Base-by-base conservation (phyloP, 2,888 invertebrate species). In the Meiosimyza decipiens region DNA sequence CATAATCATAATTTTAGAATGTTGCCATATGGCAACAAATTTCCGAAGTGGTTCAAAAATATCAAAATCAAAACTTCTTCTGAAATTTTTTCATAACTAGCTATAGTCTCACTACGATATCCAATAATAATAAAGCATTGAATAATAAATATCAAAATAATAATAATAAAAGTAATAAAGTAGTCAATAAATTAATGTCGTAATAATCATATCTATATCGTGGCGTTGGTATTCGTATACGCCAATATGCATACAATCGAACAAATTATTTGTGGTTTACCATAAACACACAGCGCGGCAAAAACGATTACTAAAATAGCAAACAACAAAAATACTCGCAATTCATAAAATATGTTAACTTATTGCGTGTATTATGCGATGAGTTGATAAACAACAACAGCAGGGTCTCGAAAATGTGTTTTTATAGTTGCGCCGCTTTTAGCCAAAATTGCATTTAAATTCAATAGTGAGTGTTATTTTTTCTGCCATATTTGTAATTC, bases 131-230 rank as follows among this genome's bases (percentile, higher is more conserved):
- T 40, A 40, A 40, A 40, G 40, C 9, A 40, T 9, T 40, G 9
- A 40, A 40, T 40, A 28, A 28, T 28, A 28, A 28, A 40, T 40
- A 40, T 1, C 40, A 40, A 40, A 40, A 40, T 40, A 40, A 6
- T 40, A 40, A 40, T 40, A 71, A 71, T 60, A 57, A 28, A 13
- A 49, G 54, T 6, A 65, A 71, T 69, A 73, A 75, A 71, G 67
- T 74, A 72, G 70, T 62, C 33, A 60, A 73, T 75, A 71, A 75
- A 73, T 75, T 65, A 71, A 51, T 51, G 40, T 51, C 40, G 55
- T 52, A 74, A 70, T 72, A 71, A 72, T 52, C 55, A 60, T 72
- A 55, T 62, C 70, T 54, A 70, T 22, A 47, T 55, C n/a, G 13
- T 54, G 55, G 63, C 50, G 64, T 55, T 63, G 59, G 51, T 55